Evolutionary conservation across 2,888 invertebrate species (phyloP), one percentile per base, ranked within the genome.

Genomic region (Miltochrista miniata): DNA sequence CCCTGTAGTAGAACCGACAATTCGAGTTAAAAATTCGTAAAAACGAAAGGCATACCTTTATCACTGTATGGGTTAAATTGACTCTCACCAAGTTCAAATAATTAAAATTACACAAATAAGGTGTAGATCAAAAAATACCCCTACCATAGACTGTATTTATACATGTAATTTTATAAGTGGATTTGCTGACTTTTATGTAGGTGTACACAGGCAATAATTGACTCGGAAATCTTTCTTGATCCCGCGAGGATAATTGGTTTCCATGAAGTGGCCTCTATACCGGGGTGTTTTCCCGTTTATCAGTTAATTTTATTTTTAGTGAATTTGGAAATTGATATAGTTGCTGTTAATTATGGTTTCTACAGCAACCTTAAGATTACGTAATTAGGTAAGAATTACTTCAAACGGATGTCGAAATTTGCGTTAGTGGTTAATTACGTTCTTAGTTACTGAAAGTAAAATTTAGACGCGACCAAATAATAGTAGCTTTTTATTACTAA

Each of bases 201-300:
- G 29, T 45, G 45, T 45, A 50, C 51, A 39, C 42, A 43, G 49
- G 31, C 54, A 24, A 54, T 55, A 59, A 64, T 54, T 64, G 53
- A 55, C 61, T 59, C 39, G 18, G 15, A 54, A 61, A 59, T 38
- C 50, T 40, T 59, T 64, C 61, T 61, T 51, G 36, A 67, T 68
- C 60, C 64, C 56, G 38, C 51, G 48, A 48, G 49, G 52, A 58
- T 62, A 68, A 64, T 68, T 60, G 57, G 54, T 67, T 62, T 57
- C 52, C 56, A 58, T 64, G 57, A 62, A 62, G 45, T 54, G 53
- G 51, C 48, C 24, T 29, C 31, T 62, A 64, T 68, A 68, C 18
- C 18, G 2, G 18, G 2, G 18, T 40, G 38, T 43, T 42, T 46
- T 52, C 18, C 38, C 14, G 52, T 56, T 61, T 59, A 61, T 59